Conservation (phyloP, 2,797 vertebrate genomes). For the Xenentodon cancila region DNA sequence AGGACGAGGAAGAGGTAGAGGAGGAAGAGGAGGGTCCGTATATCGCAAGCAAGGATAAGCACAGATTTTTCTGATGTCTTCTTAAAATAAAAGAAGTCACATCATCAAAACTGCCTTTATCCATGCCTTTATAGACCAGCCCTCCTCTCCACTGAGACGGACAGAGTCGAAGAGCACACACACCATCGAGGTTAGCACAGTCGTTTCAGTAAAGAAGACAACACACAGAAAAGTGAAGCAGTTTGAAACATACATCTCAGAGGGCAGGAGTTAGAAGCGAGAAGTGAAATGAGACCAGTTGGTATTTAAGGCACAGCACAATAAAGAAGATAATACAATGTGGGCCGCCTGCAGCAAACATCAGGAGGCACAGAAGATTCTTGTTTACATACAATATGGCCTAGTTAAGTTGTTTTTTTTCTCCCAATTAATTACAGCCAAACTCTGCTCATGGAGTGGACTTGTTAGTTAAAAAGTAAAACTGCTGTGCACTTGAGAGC, state of each 20-base stretch:
- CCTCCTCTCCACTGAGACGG: slow-evolving; percentile 74
- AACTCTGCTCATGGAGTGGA: slow-evolving; percentile 11
- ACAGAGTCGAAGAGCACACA: slow-evolving; percentile 69
- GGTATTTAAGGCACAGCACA: slow-evolving; percentile 66
- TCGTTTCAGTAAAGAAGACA: slow-evolving; percentile 46
- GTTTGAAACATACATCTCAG: slow-evolving; percentile 59
- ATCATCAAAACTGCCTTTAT: slow-evolving; percentile 91
- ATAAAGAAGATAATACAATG: slow-evolving; percentile 49
- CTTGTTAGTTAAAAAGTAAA: slow-evolving; percentile 19
- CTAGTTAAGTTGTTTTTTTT: slow-evolving; percentile 37
- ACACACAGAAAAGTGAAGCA: slow-evolving; percentile 63
- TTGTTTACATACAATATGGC: slow-evolving; percentile 38
- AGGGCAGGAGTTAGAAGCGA: slow-evolving; percentile 55
- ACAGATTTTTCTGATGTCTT: slow-evolving; percentile 92
- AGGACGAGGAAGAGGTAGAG: slow-evolving; percentile 70
- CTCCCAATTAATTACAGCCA: slow-evolving; percentile 30
- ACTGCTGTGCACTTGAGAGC: slow-evolving; percentile 1
- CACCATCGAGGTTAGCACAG: slow-evolving; percentile 66
- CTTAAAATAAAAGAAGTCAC: slow-evolving; percentile 89
- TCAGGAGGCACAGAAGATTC: slow-evolving; percentile 49
- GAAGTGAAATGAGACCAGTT: slow-evolving; percentile 58
- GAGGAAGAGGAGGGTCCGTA: slow-evolving; percentile 76
- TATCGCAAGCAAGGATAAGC: slow-evolving; percentile 87
- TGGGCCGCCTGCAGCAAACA: slow-evolving; percentile 67
- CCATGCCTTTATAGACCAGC: slow-evolving; percentile 81